These are phyloP conservation scores for Arnoldichthys spilopterus DNA, from an alignment of 2,797 vertebrate species.

Conservation along the genomic window DNA sequence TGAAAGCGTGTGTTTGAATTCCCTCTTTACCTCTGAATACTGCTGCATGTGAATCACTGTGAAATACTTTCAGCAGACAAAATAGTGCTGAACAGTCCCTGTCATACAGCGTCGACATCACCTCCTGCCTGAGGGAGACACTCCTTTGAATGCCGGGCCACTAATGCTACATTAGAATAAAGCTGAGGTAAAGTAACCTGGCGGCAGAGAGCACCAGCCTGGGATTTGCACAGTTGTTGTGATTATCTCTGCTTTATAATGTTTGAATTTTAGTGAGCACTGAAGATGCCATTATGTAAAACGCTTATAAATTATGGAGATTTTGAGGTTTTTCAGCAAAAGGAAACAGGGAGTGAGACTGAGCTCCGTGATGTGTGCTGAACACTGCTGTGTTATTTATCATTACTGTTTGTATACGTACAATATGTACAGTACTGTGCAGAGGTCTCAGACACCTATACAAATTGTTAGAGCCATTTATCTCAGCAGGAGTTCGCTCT, in stretches of 20 bases:
- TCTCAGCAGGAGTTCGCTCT: too few species aligned
- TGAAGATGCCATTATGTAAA: background rate
- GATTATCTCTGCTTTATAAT: conserved; percentile 9
- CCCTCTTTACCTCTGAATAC: conserved; percentile 41
- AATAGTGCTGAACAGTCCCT: conserved; percentile 46
- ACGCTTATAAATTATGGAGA: background rate
- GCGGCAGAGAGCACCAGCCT: conserved; percentile 6
- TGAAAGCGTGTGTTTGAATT: conserved; percentile 48
- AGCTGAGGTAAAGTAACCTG: conserved; percentile 44
- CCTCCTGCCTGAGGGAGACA: conserved; percentile 44
- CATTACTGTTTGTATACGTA: too few species aligned
- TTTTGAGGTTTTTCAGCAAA: background rate
- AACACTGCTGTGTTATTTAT: too few species aligned
- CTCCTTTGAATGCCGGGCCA: conserved; percentile 45
- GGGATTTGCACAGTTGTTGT: conserved; percentile 11
- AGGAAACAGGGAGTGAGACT: background rate
- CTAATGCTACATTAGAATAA: conserved; percentile 52
- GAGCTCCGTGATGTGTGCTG: too few species aligned
- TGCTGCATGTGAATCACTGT: conserved; percentile 42
- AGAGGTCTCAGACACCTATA: too few species aligned
- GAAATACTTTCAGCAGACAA: conserved; percentile 41
- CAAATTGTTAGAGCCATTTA: too few species aligned
- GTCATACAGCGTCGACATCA: conserved; percentile 55
- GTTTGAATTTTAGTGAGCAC: background rate
- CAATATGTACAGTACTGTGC: too few species aligned